phyloP scores from a whole-genome alignment of 2,888 invertebrate genomes.

The Pachliopta kotzebuea region DNA sequence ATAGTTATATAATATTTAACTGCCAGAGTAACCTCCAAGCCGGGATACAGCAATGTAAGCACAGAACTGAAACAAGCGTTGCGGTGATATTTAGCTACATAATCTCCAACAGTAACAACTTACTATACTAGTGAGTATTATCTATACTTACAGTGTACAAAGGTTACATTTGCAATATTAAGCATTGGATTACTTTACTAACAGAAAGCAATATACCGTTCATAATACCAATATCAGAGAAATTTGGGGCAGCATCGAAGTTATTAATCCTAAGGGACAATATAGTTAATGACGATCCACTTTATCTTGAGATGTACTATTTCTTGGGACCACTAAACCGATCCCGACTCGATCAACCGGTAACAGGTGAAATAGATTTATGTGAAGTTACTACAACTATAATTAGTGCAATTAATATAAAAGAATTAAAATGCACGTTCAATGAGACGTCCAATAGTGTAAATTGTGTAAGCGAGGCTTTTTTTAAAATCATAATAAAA shows the following conservation, averaged over 20 bases:
- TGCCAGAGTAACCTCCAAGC: no score
- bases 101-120: no score
- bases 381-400: not conserved
- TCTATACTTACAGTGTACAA: not conserved
- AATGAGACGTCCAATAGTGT: no score
- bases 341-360: constrained; percentile 29
- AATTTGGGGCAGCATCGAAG: constrained; percentile 48
- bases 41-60: no score
- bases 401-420: no score
- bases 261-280: constrained; percentile 62
- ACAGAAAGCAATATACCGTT: constrained; percentile 20
- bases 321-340: constrained; percentile 35
- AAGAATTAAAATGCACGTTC: no score
- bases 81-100: no score
- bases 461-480: no score
- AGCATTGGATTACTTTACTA: constrained; percentile 11
- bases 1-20: no score
- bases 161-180: constrained; percentile 14
- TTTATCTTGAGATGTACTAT: constrained; percentile 48
- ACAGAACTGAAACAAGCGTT: no score
- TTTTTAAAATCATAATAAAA: no score
- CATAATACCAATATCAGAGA: constrained; percentile 32
- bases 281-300: constrained; percentile 65
- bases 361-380: constrained; percentile 25
- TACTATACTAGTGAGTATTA: not conserved